Conservation (phyloP, 2,113 vertebrate genomes). For the Chrysemys picta region DNA sequence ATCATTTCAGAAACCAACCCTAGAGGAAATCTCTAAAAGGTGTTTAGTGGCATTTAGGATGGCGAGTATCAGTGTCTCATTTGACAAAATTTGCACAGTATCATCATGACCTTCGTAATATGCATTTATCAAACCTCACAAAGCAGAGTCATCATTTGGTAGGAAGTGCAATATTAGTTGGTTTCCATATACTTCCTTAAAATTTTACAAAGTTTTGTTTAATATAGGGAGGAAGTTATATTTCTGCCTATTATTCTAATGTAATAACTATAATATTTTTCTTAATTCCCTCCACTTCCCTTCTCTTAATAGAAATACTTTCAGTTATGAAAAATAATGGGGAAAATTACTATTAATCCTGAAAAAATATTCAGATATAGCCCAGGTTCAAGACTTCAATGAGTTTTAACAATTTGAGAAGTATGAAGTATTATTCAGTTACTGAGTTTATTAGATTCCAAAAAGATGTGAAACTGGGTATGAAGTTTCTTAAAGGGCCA, state of each 20-base stretch:
- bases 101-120: not conserved
- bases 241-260: not conserved
- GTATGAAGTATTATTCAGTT: not conserved
- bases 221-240: not conserved
- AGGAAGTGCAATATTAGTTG: not conserved
- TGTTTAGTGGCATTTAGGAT: not conserved
- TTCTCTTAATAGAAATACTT: not conserved
- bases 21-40: not conserved
- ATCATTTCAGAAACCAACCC: not conserved
- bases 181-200: not conserved
- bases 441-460: not conserved
- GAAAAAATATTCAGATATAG: fast-evolving
- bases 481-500: not conserved
- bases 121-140: not conserved
- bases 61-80: not conserved
- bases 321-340: not conserved
- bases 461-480: not conserved
- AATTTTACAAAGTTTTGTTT: slow-evolving; percentile 13
- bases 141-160: not conserved
- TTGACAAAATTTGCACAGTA: no score
- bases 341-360: not conserved
- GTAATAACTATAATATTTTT: not conserved
- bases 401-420: not conserved
- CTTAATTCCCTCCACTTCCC: not conserved
- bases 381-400: not conserved